These are phyloP conservation scores for Choloepus hoffmanni DNA, from an alignment of 2,113 vertebrate species.

Conservation along the genomic window DNA sequence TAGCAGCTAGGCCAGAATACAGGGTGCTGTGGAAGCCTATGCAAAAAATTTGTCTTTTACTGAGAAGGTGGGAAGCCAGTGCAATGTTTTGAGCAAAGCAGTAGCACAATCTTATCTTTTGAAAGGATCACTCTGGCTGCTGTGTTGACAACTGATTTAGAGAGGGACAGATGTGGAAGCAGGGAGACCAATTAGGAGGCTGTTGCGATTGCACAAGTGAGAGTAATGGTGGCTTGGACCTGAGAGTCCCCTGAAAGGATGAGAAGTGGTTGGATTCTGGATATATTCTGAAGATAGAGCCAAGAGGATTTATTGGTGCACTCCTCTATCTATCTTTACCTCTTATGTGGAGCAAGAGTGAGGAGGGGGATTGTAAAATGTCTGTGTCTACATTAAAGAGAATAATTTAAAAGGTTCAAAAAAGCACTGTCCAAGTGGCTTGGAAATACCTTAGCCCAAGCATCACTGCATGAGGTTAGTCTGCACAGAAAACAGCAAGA, in stretches of 20 bases:
- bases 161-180: not conserved
- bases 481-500: not conserved
- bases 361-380: not conserved
- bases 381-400: not conserved
- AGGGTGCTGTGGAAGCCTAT: not conserved
- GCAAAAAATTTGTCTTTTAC: not conserved
- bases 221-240: not conserved
- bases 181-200: too few relatives aligned
- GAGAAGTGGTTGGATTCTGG: not conserved
- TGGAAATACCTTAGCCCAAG: not conserved
- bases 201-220: accelerated
- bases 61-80: not conserved
- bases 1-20: not conserved
- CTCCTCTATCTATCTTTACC: not conserved
- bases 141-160: not conserved
- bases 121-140: not conserved
- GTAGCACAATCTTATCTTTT: not conserved
- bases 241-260: too few relatives aligned
- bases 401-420: not conserved
- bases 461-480: not conserved
- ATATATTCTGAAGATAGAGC: not conserved
- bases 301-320: not conserved
- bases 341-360: not conserved
- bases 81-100: not conserved
- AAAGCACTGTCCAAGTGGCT: not conserved